Evolutionary conservation across 2,888 invertebrate species (phyloP), one percentile per base, ranked within the genome.

Genomic region (Sabatieria punctata): DNA sequence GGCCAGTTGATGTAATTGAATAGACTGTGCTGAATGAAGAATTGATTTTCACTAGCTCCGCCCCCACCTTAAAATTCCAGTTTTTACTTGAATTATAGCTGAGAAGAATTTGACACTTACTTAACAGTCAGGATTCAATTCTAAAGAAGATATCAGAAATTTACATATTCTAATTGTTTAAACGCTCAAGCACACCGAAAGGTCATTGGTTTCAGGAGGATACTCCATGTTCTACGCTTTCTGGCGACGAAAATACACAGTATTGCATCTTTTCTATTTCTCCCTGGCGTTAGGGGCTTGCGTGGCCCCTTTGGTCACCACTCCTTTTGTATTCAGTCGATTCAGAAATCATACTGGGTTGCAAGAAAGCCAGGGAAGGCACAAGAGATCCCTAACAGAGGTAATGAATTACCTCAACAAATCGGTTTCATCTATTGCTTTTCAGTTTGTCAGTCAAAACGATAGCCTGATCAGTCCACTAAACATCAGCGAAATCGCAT

Each of bases 161-260:
- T 13, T 13, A 13, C 15, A 13, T 30, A 13, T 15, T 13, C 30
- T 30, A 13, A 13, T 30, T 30, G 15, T 37, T 11, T 37, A 18
- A n/a, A n/a, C n/a, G n/a, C n/a, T n/a, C n/a, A n/a, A n/a, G n/a
- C n/a, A n/a, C n/a, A n/a, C n/a, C n/a, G n/a, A n/a, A n/a, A n/a
- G n/a, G n/a, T n/a, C n/a, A 13, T 33, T 33, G 15, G 19, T 40
- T 39, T n/a, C 43, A 47, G 47, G 47, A 19, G 47, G 47, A 22
- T 47, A 42, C 27, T n/a, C 42, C 19, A 36, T 43, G 43, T 42
- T 41, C 21, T 42, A 24, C 41, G 36, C 37, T 3, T 38, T 24
- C 25, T 47, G 47, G 47, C 47, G 43, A 4, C 35, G 37, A 15
- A 33, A 37, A n/a, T 22, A 43, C 23, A 18, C 22, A 2, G 42